Base-by-base conservation (phyloP, 2,113 vertebrate genomes). In the Hyperoodon ampullatus region DNA sequence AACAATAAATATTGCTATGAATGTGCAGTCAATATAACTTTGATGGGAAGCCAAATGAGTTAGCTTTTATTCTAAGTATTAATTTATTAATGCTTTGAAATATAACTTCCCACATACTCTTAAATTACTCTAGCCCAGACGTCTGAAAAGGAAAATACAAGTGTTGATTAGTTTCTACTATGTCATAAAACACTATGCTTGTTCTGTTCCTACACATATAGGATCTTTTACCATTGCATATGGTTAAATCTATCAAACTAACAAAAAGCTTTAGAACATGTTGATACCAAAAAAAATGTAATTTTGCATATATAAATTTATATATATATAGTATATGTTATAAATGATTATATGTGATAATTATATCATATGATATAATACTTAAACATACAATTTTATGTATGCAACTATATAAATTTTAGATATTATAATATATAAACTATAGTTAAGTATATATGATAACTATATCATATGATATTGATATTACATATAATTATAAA, bases 81-180 rank as follows among this genome's bases (percentile, higher is more conserved):
- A 66, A 88, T 94, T 82, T 82, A 97, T 95, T 53, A 82, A 66
- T 68, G 4, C 14, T 60, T 77, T 39, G 12, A 96, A 86, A 89
- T 61, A 94, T 21, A 96, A 58, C n/a, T 33, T 28, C 24, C 9
- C 8, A 50, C 12, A 72, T 44, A 47, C 61, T 61, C 21, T 70
- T 71, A 44, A 11, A 85, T 85, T 50, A 93, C 8, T 60, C 15
- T 50, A 61, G 0, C 24, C 2, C 80, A 70, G 11, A 44, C 12
- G 19, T 89, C 26, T 55, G 55, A 77, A 93, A 80, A 82, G 10
- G 16, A 70, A 80, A 89, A 66, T n/a, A 10, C 5, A 50, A 70
- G 6, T 19, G 18, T 58, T 74, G 55, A 80, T 66, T 65, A 65
- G 5, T 47, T 92, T 90, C 30, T 85, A 6, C 53, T 60, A 83